These are phyloP conservation scores for Ctenicera cuprea DNA, from an alignment of 2,888 invertebrate species.

Conservation along the genomic window DNA sequence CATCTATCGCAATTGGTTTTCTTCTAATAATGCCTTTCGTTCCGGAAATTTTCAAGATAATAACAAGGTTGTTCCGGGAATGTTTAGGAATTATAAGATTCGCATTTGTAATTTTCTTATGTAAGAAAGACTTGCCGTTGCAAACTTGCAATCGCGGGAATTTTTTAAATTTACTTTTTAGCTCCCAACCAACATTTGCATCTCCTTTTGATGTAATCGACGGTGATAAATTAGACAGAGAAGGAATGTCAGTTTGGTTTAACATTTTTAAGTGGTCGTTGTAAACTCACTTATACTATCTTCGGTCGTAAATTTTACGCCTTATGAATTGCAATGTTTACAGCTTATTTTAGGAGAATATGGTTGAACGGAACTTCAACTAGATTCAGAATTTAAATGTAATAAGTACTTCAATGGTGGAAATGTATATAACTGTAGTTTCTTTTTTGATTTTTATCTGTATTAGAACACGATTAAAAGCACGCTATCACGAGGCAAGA, in stretches of 20 bases:
- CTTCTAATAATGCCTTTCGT: not conserved
- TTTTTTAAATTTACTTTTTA: slow-evolving; percentile 4
- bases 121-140: slow-evolving; percentile 21
- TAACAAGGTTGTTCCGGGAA: not conserved
- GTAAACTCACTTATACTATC: slow-evolving; percentile 35
- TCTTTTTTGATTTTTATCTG: slow-evolving; percentile 10
- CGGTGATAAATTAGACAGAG: slow-evolving; percentile 26
- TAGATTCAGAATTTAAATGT: slow-evolving; percentile 38
- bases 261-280: slow-evolving; percentile 34
- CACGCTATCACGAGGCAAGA: not conserved
- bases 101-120: slow-evolving; percentile 3
- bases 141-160: slow-evolving; percentile 16
- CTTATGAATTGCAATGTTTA: slow-evolving; percentile 60
- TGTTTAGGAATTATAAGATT: not conserved
- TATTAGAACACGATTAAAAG: not conserved
- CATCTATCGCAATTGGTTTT: not conserved
- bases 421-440: slow-evolving; percentile 13
- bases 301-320: slow-evolving; percentile 59
- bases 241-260: slow-evolving; percentile 28
- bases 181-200: too few species aligned
- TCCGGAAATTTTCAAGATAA: not conserved
- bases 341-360: slow-evolving; percentile 57
- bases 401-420: slow-evolving; percentile 4
- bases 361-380: slow-evolving; percentile 52
- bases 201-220: slow-evolving; percentile 4